Evolutionary conservation across 2,797 vertebrate species (phyloP), one percentile per base, ranked within the genome.

Genomic region (Anabas testudineus): DNA sequence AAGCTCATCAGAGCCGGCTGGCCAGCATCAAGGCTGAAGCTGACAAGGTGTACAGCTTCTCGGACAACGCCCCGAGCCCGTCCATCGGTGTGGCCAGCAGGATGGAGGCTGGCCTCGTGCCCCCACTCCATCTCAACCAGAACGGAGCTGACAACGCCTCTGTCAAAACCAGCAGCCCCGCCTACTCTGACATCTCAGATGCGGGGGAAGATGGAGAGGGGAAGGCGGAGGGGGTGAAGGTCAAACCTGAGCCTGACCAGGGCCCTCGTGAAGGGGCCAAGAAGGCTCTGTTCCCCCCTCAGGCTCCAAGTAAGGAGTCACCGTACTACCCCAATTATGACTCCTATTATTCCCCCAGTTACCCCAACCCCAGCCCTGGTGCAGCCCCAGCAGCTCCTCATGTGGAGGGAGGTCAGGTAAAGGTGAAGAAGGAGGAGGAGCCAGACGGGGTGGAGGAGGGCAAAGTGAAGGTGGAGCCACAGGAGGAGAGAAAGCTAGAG

Each of bases 1-100:
- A 97, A 57, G 86, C 95, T 4, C 97, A 97, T 67, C 96, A 99
- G 83, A 98, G 95, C 87, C 95, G 97, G 0, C 86, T 99, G 0
- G 97, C 97, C 3, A 99, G 97, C 90, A 99, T 99, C 84, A 99
- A 99, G 90, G 97, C 97, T 0, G 97, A 98, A 82, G 97, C 97
- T 0, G 97, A 98, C 86, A 99, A 99, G 84, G 96, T 99, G 67
- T 99, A 99, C 88, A 99, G 97, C 88, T 99, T 99, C 90, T 96
- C 96, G 0, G 97, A 99, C 89, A 98, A 97, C 0, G 96, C 97
- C 0, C 97, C 97, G 0, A 98, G 97, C 88, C 97, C 97, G 0
- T 99, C 96, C 39, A 98, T 99, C 0, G 95, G 96, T 5, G 91
- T 91, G 26, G 91, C 90, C 39, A 95, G 96, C 92, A 90, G 97